Evolutionary conservation across 2,888 invertebrate genomes (phyloP), one percentile per base, ranked within the genome.

Genomic region (Leucophenga montana): DNA sequence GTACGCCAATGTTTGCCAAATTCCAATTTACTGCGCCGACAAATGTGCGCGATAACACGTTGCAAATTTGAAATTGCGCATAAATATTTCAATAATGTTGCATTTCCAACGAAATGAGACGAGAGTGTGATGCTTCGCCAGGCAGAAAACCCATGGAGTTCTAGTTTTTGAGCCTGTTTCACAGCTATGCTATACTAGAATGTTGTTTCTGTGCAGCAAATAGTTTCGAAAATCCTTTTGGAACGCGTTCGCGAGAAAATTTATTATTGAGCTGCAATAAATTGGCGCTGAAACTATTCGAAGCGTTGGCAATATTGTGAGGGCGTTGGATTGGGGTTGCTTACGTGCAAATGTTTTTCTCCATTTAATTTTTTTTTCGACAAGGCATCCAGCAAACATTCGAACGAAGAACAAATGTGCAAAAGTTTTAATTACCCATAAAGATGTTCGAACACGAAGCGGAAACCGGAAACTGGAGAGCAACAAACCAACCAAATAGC

Each of bases 381-480:
- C 9, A 74, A 70, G 73, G 8, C 39, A 39, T 39, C 39, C 39
- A 72, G 72, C 66, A 68, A 66, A 59, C 66, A 76, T 65, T 33
- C 65, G 73, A 66, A 56, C 46, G 59, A 27, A 72, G 68, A 74
- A 73, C 74, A 73, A 85, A 86, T 84, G 83, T 81, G 81, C 50
- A 82, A 86, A 85, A 85, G 79, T 85, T 85, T 85, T 85, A 85
- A 85, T 85, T 85, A 86, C 84, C 86, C 86, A 86, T 86, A 84
- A 86, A 85, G 84, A 85, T 85, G 84, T 79, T 80, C 74, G 73
- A 69, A 75, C 77, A 77, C 75, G 76, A 75, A 80, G 78, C 71
- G 57, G 59, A 27, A 73, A 71, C 50, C 67, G 69, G 56, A 64
- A 74, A 61, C 61, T 53, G 53, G 73, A 53, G 68, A 67, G 67